Conservation (phyloP, 2,888 invertebrate genomes). For the Heliconius ethilla region DNA sequence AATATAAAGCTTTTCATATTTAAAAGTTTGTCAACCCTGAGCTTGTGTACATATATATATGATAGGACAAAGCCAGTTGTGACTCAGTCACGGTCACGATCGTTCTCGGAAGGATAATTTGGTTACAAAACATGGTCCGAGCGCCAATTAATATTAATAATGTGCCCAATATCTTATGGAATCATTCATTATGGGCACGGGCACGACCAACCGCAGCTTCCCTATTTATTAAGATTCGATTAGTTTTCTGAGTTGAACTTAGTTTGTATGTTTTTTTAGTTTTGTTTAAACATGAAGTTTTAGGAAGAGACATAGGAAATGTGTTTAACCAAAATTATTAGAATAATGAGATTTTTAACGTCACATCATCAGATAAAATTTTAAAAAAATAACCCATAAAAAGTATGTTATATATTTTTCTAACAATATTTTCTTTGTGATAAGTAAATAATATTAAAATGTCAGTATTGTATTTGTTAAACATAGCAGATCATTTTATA, state of each 20-base stretch:
- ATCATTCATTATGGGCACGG: background rate
- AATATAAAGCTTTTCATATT: background rate
- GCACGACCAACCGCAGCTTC: constrained; percentile 4
- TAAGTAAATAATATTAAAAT: background rate
- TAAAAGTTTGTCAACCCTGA: constrained; percentile 19
- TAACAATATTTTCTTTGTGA: no score
- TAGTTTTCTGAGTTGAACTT: background rate
- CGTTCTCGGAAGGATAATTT: constrained; percentile 53
- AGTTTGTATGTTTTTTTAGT: background rate
- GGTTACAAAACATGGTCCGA: constrained; percentile 35
- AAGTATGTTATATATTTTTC: no score
- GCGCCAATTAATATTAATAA: constrained; percentile 27
- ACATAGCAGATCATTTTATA: background rate
- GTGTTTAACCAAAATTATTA: no score
- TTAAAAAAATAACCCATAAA: no score
- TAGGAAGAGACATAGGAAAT: no score
- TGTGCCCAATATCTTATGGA: constrained; percentile 14
- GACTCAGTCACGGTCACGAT: constrained; percentile 48
- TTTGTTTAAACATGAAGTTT: no score
- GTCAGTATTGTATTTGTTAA: background rate
- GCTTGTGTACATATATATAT: constrained; percentile 4
- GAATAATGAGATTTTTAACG: no score
- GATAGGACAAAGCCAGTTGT: constrained; percentile 44
- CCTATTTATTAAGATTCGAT: background rate
- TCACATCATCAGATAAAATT: no score